Percentiles rank a stretch among this genome's conserved stretches.
phyloP scores from a whole-genome alignment of 2,113 vertebrate species.

The Anarrhichthys ocellatus region DNA sequence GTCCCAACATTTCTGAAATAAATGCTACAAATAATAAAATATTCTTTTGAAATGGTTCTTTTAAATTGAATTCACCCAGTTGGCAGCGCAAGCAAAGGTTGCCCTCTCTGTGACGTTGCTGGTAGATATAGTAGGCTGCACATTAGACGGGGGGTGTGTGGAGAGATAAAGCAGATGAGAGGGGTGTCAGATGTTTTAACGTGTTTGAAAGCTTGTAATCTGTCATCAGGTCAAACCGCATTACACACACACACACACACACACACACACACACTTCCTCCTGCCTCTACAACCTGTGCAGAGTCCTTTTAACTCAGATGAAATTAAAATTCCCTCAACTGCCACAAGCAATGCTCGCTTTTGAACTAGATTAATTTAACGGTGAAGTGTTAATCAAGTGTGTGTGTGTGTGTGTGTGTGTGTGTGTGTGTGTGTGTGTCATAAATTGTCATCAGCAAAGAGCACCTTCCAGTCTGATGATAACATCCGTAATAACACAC shows the following conservation, averaged over 20 bases:
- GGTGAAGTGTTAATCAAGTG: constrained; percentile 77
- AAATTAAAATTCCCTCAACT: constrained; percentile 77
- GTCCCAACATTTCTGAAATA: constrained; percentile 7
- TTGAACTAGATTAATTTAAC: constrained; percentile 81
- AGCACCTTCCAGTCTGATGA: constrained; percentile 79
- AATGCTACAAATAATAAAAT: constrained; percentile 10
- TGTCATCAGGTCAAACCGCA: constrained; percentile 77
- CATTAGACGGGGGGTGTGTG: constrained; percentile 33
- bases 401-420: constrained; percentile 27
- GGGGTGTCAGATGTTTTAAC: constrained; percentile 68
- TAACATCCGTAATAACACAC: constrained; percentile 74
- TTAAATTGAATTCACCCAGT: constrained; percentile 39
- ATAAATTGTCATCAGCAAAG: constrained; percentile 80
- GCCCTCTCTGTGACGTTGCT: constrained; percentile 47
- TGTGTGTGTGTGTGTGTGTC: constrained; percentile 35
- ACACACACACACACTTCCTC: constrained; percentile 38
- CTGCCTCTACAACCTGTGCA: constrained; percentile 54
- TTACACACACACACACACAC: constrained; percentile 46
- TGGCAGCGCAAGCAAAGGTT: constrained; percentile 34
- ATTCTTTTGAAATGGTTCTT: constrained; percentile 7
- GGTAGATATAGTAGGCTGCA: constrained; percentile 38
- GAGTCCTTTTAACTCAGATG: constrained; percentile 79
- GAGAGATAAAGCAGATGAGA: constrained; percentile 70
- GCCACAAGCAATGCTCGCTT: constrained; percentile 67
- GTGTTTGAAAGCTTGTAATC: constrained; percentile 74